A percentile compares a stretch with the other conserved stretches of the same genome.
phyloP scores from a whole-genome alignment of 2,888 invertebrate species.

The Chaetogeoica ovagalla region DNA sequence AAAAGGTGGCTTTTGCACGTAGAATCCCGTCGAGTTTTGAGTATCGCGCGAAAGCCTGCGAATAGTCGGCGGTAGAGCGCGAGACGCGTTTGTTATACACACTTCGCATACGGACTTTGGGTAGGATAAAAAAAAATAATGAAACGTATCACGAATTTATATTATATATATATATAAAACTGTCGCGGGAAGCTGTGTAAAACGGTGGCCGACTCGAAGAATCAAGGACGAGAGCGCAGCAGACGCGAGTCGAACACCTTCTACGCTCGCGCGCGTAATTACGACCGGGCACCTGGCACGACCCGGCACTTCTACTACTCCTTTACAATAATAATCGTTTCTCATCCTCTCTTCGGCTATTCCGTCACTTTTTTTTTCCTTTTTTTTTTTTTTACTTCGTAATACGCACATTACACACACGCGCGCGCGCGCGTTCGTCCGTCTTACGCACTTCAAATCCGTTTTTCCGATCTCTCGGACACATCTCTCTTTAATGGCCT shows the following conservation, averaged over 20 bases:
- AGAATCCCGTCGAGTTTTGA: no score
- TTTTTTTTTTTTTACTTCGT: no score
- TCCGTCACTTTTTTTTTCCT: no score
- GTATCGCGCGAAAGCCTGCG: no score
- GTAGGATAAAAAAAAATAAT: no score
- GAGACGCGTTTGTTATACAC: no score
- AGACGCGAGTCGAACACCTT: slow-evolving; percentile 46
- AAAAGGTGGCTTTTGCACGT: no score
- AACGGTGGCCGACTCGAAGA: background rate
- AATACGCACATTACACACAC: background rate
- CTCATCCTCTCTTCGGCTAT: background rate
- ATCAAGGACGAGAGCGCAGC: slow-evolving; percentile 24
- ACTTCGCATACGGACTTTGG: no score
- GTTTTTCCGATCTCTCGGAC: slow-evolving; percentile 42
- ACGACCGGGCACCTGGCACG: slow-evolving; percentile 39
- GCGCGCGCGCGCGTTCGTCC: background rate
- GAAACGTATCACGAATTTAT: no score
- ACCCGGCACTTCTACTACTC: slow-evolving; percentile 4
- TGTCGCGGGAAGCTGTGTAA: background rate
- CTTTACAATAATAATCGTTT: slow-evolving; percentile 10
- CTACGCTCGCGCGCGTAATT: slow-evolving; percentile 1
- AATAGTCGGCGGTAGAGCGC: no score
- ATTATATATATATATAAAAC: background rate
- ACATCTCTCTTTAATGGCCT: slow-evolving; percentile 42
- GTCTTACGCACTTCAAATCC: slow-evolving; percentile 22